Evolutionary conservation across 2,113 vertebrate species (phyloP).

Genomic region (Tretioscincus oriximinensis): DNA sequence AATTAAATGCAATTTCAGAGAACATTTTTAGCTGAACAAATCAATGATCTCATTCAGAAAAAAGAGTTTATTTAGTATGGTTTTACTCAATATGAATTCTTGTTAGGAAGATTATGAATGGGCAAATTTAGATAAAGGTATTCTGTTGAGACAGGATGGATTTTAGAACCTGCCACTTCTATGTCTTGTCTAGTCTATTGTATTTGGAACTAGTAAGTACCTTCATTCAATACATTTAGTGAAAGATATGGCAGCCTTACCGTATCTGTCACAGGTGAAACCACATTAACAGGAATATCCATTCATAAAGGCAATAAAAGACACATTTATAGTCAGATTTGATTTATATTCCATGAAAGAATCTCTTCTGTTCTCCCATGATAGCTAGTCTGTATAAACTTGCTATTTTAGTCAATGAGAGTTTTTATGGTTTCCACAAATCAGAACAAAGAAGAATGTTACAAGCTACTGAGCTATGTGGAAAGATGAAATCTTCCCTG

Average conservation of each 20-base stretch:
- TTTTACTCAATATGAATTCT: background rate
- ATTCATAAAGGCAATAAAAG: slow-evolving; percentile 25
- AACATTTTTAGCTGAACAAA: background rate
- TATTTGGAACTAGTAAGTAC: background rate
- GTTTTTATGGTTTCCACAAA: slow-evolving; percentile 45
- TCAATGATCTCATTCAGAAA: background rate
- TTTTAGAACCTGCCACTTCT: background rate
- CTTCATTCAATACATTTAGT: background rate
- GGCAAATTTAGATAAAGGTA: background rate
- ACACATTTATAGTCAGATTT: slow-evolving; percentile 36
- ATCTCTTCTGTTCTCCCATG: slow-evolving; percentile 38
- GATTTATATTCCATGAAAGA: slow-evolving; percentile 55
- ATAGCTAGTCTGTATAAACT: slow-evolving; percentile 36
- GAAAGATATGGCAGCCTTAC: background rate
- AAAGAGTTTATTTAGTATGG: background rate
- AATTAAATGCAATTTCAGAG: background rate
- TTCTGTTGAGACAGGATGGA: background rate
- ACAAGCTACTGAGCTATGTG: background rate
- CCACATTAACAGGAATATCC: slow-evolving; percentile 38
- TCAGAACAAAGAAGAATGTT: slow-evolving; percentile 40
- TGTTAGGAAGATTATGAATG: background rate
- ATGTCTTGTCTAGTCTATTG: too few species aligned
- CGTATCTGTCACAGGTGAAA: slow-evolving; percentile 33
- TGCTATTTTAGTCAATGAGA: slow-evolving; percentile 43
- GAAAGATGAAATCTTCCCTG: slow-evolving; percentile 42